These are phyloP conservation scores for Podarcis lilfordi DNA, from an alignment of 2,797 vertebrate species.

Conservation along the genomic window DNA sequence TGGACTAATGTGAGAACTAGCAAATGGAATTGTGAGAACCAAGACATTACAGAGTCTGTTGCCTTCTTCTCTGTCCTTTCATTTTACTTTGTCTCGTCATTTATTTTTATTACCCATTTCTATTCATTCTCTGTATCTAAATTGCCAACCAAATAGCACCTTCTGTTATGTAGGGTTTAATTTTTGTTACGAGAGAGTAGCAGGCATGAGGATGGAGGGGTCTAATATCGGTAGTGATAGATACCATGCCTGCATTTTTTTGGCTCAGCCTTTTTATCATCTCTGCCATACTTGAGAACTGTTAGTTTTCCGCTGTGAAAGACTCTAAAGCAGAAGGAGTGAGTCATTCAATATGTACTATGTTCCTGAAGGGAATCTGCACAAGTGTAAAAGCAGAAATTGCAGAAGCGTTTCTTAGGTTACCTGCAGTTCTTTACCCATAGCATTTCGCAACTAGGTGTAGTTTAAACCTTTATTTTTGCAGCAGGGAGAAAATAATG, in stretches of 20 bases:
- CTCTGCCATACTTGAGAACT: not conserved
- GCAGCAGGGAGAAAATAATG: constrained; percentile 3
- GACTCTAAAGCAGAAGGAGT: constrained; percentile 47
- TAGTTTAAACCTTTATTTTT: constrained; percentile 32
- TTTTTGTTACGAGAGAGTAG: constrained; percentile 52
- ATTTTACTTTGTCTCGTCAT: constrained; percentile 47
- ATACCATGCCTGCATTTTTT: not conserved
- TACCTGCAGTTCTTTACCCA: constrained; percentile 39
- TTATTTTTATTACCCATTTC: constrained; percentile 62
- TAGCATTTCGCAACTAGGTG: not conserved
- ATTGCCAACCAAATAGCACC: constrained; percentile 36
- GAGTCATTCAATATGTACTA: constrained; percentile 41
- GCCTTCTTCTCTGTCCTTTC: constrained; percentile 24
- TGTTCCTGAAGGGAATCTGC: constrained; percentile 45
- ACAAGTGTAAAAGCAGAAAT: constrained; percentile 26
- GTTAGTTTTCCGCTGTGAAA: constrained; percentile 5
- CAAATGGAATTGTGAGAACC: constrained; percentile 49
- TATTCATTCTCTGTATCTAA: constrained; percentile 57
- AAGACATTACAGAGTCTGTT: constrained; percentile 17
- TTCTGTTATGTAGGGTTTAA: constrained; percentile 50
- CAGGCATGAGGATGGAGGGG: constrained; percentile 9
- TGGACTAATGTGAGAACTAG: constrained; percentile 62
- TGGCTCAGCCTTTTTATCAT: not conserved
- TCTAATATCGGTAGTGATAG: not conserved
- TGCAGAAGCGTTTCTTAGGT: constrained; percentile 49